Evolutionary conservation across 2,797 vertebrate genomes (phyloP), one percentile per base, ranked within the genome.

Genomic region (Orientallactaga sibirica): DNA sequence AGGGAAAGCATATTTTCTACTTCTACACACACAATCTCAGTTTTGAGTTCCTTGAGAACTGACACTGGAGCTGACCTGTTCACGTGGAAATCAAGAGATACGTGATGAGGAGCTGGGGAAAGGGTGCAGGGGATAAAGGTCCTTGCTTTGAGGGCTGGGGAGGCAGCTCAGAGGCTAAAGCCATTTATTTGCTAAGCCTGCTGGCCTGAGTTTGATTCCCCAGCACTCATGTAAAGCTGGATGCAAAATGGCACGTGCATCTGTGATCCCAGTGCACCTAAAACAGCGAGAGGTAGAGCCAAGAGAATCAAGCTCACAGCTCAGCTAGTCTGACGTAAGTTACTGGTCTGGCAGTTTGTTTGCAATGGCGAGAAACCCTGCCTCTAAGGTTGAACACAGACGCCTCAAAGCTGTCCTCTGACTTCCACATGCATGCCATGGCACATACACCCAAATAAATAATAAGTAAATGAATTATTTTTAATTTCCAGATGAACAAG

Each of bases 41-140:
- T n/a, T 86, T 18, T 80, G 58, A 88, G 58, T 80, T 88, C 41
- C 24, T 62, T 16, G 14, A 94, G 66, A 66, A 20, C 29, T 81
- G 33, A 86, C 22, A 86, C 61, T 55, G 24, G 24, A 74, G 1
- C 55, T 86, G 5, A 73, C 81, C 61, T 29, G 15, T 64, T 77
- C 27, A 11, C 1, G 74, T 88, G 29, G 58, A 93, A 88, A 43
- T 87, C 41, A 90, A 20, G 67, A 76, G 86, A 92, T 75, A 85
- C 15, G 3, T 24, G 48, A 70, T 73, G n/a, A 94, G 62, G 85
- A 10, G 77, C 29, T 79, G 55, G 11, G 4, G 8, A 33, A 29
- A 79, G 58, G n/a, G 19, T 19, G 61, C 18, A 33, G n/a, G 20
- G 29, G 48, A 15, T 48, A 48, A 48, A 48, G 48, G 48, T 48